Evolutionary conservation across 2,113 vertebrate genomes (phyloP).

Genomic region (Ptilonorhynchus violaceus): DNA sequence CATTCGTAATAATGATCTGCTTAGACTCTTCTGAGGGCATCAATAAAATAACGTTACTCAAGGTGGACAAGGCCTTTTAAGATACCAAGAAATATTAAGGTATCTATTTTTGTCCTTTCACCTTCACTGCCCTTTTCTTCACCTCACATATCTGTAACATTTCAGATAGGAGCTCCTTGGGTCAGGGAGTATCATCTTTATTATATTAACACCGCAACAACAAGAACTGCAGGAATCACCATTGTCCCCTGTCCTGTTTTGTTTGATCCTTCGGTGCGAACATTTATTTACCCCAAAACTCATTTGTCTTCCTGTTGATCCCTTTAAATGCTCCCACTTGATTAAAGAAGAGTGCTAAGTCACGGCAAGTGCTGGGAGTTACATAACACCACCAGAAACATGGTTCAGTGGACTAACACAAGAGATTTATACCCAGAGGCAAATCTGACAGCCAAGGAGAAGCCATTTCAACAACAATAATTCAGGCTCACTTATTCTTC

Average conservation of each 20-base stretch:
- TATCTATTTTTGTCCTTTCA: background rate
- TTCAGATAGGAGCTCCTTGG: background rate
- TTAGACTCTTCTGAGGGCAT: background rate
- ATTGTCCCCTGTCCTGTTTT: background rate
- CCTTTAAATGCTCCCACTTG: background rate
- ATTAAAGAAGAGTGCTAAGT: background rate
- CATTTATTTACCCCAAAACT: background rate
- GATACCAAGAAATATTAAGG: background rate
- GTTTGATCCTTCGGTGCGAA: background rate
- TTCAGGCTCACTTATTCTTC: background rate
- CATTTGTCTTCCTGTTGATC: background rate
- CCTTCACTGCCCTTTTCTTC: background rate
- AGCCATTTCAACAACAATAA: background rate
- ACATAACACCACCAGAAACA: background rate
- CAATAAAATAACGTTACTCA: background rate
- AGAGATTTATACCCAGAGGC: background rate
- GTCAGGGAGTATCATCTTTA: background rate
- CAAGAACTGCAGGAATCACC: background rate
- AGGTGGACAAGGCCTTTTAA: background rate
- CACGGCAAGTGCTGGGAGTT: background rate
- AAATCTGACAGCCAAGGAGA: background rate
- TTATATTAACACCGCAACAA: background rate
- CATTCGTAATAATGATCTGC: background rate
- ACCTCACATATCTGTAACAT: background rate
- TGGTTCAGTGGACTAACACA: background rate